phyloP scores from a whole-genome alignment of 2,888 invertebrate species.

The Drosophila cracens region DNA sequence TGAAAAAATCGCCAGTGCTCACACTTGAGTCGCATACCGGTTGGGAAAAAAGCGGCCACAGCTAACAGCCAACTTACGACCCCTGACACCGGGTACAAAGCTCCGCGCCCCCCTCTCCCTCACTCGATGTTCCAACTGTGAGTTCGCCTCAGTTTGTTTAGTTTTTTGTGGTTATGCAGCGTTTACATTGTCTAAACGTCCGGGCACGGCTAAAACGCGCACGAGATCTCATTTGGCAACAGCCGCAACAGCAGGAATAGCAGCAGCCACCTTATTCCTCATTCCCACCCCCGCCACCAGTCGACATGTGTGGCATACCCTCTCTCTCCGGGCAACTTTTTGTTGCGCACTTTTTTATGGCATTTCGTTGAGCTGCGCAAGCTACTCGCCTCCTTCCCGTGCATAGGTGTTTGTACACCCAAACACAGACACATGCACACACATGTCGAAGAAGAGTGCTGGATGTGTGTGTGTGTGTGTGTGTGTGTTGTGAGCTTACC shows the following conservation, averaged over 20 bases:
- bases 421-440: constrained; percentile 25
- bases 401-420: constrained; percentile 64
- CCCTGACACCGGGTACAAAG: neutral
- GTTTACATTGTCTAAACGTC: constrained; percentile 80
- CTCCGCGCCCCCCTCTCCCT: neutral
- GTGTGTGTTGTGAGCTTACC: constrained; percentile 37
- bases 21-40: constrained; percentile 64
- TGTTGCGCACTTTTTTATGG: constrained; percentile 77
- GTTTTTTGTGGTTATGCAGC: constrained; percentile 68
- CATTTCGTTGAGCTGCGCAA: constrained; percentile 58
- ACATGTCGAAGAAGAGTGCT: constrained; percentile 16
- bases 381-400: constrained; percentile 23
- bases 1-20: constrained; percentile 62
- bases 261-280: constrained; percentile 1
- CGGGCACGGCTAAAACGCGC: constrained; percentile 62
- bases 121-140: neutral
- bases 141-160: constrained; percentile 66
- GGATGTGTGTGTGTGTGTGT: constrained; percentile 9
- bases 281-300: neutral
- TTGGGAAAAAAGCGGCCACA: constrained; percentile 19
- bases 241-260: neutral
- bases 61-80: constrained; percentile 3
- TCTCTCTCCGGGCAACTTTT: constrained; percentile 46
- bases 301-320: constrained; percentile 4
- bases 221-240: constrained; percentile 58